A percentile compares a stretch with the other conserved stretches of the same genome.
Conservation (phyloP, 2,888 invertebrate species). For the Ferdinandea cuprea region DNA sequence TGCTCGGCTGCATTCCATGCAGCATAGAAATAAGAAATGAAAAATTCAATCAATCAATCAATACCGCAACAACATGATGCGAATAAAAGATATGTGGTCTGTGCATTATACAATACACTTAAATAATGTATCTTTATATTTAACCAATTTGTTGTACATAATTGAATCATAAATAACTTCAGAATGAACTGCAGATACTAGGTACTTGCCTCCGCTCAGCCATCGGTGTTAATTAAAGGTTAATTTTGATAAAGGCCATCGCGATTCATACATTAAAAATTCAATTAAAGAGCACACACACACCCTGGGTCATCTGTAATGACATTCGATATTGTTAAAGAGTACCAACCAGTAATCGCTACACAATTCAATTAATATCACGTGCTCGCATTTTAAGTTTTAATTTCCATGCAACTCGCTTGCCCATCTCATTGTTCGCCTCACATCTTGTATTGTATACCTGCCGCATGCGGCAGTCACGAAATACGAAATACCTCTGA, state of each 20-base stretch:
- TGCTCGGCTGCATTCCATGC: too few relatives aligned
- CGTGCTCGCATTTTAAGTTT: not conserved
- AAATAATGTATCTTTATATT: not conserved
- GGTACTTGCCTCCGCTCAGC: not conserved
- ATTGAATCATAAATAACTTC: not conserved
- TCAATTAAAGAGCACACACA: conserved; percentile 30
- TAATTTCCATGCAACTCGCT: not conserved
- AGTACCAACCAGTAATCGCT: conserved; percentile 25
- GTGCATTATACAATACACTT: not conserved
- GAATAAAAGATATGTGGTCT: too few relatives aligned
- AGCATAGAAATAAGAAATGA: too few relatives aligned
- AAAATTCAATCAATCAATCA: too few relatives aligned
- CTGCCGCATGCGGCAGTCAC: not conserved
- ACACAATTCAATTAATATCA: conserved; percentile 11
- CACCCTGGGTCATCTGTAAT: conserved; percentile 37
- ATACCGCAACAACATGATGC: too few relatives aligned
- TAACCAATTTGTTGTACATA: not conserved
- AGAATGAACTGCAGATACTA: not conserved
- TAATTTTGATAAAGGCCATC: not conserved
- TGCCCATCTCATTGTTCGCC: not conserved
- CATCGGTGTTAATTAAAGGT: not conserved
- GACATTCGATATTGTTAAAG: conserved; percentile 44
- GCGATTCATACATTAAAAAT: conserved; percentile 11
- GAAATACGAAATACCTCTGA: not conserved
- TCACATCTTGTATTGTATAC: not conserved